A percentile compares a stretch with the other conserved stretches of the same genome.
phyloP scores from a whole-genome alignment of 2,888 invertebrate species.

The Brachyptera risi region DNA sequence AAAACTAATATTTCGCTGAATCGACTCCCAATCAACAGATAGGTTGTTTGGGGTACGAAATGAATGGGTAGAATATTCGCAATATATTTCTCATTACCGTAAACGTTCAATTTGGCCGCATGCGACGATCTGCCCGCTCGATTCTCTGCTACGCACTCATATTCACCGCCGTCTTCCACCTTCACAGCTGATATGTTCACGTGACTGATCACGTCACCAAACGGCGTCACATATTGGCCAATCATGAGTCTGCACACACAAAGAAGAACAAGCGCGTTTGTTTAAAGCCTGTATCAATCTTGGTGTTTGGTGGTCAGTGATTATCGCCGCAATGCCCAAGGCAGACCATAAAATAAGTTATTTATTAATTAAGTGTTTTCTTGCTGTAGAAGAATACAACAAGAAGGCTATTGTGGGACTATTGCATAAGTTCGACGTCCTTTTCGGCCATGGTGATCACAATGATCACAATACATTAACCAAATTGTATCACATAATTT shows the following conservation, averaged over 20 bases:
- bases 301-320: too few relatives aligned
- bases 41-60: neutral
- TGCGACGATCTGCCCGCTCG: conserved; percentile 49
- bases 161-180: conserved; percentile 53
- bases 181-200: conserved; percentile 48
- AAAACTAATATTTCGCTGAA: too few relatives aligned
- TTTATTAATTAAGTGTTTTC: too few relatives aligned
- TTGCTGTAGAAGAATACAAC: too few relatives aligned
- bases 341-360: too few relatives aligned
- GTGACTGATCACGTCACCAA: conserved; percentile 50
- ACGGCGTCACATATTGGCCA: conserved; percentile 49
- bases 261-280: conserved; percentile 5
- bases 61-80: neutral
- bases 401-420: too few relatives aligned
- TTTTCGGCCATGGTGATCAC: too few relatives aligned
- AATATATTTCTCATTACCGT: conserved; percentile 50
- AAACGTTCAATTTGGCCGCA: conserved; percentile 51
- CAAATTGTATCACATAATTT: too few relatives aligned
- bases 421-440: too few relatives aligned
- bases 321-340: neutral
- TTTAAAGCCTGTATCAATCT: too few relatives aligned
- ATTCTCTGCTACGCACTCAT: conserved; percentile 51
- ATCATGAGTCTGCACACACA: conserved; percentile 44
- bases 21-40: too few relatives aligned
- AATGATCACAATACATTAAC: too few relatives aligned